These are phyloP conservation scores for Catharus fuscescens DNA, from an alignment of 2,113 vertebrate species.

Conservation along the genomic window DNA sequence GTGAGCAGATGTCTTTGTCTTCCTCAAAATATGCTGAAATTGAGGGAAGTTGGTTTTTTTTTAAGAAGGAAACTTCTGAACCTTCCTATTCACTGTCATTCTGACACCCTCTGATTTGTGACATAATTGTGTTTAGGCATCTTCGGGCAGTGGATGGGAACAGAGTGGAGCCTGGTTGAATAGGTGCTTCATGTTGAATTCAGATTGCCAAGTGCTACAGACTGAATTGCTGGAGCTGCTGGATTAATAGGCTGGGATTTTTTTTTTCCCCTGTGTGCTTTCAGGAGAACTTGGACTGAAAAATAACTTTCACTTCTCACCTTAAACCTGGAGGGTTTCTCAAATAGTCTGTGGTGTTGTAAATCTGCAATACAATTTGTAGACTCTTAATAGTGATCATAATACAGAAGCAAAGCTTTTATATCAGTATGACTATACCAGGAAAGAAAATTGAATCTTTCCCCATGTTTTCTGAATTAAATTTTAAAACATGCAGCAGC, in stretches of 20 bases:
- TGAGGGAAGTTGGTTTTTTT: not conserved
- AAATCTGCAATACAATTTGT: slow-evolving; percentile 29
- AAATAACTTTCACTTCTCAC: slow-evolving; percentile 34
- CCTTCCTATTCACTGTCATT: not conserved
- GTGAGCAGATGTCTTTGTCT: slow-evolving; percentile 52
- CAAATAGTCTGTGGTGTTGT: not conserved
- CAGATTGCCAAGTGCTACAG: not conserved
- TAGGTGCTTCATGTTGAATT: not conserved
- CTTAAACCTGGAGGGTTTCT: slow-evolving; percentile 33
- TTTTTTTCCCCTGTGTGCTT: not conserved
- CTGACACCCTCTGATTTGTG: not conserved
- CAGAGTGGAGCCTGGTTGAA: not conserved
- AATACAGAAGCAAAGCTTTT: slow-evolving; percentile 30
- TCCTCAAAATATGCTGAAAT: slow-evolving; percentile 46
- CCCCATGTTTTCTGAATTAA: not conserved
- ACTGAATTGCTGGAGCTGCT: not conserved
- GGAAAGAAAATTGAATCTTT: slow-evolving; percentile 18
- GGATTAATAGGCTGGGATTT: not conserved
- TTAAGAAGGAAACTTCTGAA: not conserved
- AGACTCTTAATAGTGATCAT: slow-evolving; percentile 4
- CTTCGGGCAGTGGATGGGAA: not conserved
- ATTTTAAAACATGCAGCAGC: slow-evolving; percentile 27
- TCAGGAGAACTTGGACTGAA: slow-evolving; percentile 16
- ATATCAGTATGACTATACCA: not conserved
- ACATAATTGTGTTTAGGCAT: not conserved